Evolutionary conservation across 2,797 vertebrate species (phyloP), one percentile per base, ranked within the genome.

Genomic region (Paratrypauchen microcephalus): DNA sequence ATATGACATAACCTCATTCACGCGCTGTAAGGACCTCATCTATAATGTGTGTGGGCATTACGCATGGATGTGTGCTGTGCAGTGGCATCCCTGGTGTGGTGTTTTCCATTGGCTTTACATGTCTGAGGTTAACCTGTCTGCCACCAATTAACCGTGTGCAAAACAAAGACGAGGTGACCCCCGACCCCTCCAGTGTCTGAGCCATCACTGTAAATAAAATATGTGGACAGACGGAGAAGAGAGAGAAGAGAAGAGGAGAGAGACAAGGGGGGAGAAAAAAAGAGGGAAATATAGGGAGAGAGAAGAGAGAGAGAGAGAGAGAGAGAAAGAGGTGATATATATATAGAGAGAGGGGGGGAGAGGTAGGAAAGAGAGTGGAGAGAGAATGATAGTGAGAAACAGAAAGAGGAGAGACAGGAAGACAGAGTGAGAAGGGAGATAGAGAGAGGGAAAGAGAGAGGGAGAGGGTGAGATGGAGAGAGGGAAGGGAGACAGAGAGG

Each of bases 161-260:
- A 45, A 77, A 69, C 66, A 84, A 82, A 76, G 32, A 59, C 50
- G 41, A 71, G 77, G 73, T 83, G 80, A 85, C 79, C 83, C 55
- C 0, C 83, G 79, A 85, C 71, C 83, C 55, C 41, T 7, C 57
- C 70, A 73, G 63, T 54, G 45, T 73, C 68, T 72, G 77, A 86
- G 83, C 82, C 81, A 58, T 54, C 79, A 54, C 61, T 83, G 65
- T 82, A 82, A 88, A 87, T 87, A 86, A 84, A n/a, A n/a, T n/a
- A n/a, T n/a, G n/a, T n/a, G n/a, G n/a, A n/a, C n/a, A n/a, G n/a
- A n/a, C n/a, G n/a, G n/a, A n/a, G n/a, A n/a, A n/a, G n/a, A n/a
- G n/a, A n/a, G n/a, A 84, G 66, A 62, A 76, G 32, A 9, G 84
- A 65, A 76, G 70, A 75, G 78, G 75, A 75, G 52, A 21, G n/a